Percentiles rank a stretch among this genome's conserved stretches.
phyloP scores from a whole-genome alignment of 2,888 invertebrate genomes.

The Folsomia candida region DNA sequence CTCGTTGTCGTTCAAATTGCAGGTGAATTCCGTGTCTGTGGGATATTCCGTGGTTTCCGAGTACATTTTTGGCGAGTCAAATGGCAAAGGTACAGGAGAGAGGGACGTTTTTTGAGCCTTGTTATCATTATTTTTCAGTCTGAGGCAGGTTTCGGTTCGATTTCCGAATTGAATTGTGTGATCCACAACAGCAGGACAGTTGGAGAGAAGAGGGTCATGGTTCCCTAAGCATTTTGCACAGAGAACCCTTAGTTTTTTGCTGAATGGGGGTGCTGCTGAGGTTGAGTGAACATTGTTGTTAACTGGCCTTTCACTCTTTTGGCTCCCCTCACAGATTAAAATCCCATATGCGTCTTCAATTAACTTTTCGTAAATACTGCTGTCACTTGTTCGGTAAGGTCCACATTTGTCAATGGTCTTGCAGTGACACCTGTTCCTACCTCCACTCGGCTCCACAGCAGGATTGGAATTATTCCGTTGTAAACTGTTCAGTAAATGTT shows the following conservation, averaged over 20 bases:
- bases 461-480: neutral
- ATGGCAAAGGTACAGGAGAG: slow-evolving; percentile 6
- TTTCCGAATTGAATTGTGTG: neutral
- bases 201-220: slow-evolving; percentile 51
- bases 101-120: slow-evolving; percentile 13
- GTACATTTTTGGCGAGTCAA: slow-evolving; percentile 8
- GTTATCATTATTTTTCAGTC: slow-evolving; percentile 2
- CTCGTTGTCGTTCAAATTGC: slow-evolving; percentile 36
- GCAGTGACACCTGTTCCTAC: slow-evolving; percentile 41
- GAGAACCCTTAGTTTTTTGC: slow-evolving; percentile 46
- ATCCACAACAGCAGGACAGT: neutral
- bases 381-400: slow-evolving; percentile 23
- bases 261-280: slow-evolving; percentile 4
- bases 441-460: neutral
- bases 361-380: slow-evolving; percentile 49
- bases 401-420: too few species aligned
- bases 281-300: slow-evolving; percentile 9
- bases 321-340: slow-evolving; percentile 50
- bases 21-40: slow-evolving; percentile 48
- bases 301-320: slow-evolving; percentile 14
- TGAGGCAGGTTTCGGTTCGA: slow-evolving; percentile 1
- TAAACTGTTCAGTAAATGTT: neutral
- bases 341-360: slow-evolving; percentile 51
- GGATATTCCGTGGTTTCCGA: slow-evolving; percentile 50
- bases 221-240: slow-evolving; percentile 51